Base-by-base conservation (phyloP, 2,888 invertebrate genomes). In the Pomacea canaliculata region DNA sequence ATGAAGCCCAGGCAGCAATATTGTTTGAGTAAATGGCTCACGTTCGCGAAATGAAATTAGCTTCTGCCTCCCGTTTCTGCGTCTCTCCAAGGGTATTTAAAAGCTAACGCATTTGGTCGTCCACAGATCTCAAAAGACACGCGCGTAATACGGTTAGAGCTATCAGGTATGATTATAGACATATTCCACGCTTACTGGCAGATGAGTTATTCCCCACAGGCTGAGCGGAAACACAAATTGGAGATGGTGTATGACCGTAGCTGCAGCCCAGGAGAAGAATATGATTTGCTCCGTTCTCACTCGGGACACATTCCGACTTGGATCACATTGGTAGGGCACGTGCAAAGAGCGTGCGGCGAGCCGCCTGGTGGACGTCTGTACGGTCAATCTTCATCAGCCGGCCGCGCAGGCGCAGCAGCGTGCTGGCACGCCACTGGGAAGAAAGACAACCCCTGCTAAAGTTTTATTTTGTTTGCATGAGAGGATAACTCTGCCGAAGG, bases 11-110 rank as follows among this genome's bases (percentile, higher is more conserved):
- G 70, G 76, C 75, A 71, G 77, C 80, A 80, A 80, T 80, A 80
- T 80, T 80, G 80, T 76, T 78, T 76, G 71, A 77, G 76, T 78
- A 77, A 79, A 80, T 77, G 77, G 73, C 77, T 76, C 73, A 79
- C 78, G 79, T 71, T 74, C 65, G 63, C 63, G 73, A 72, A 79
- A 80, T 78, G 73, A 63, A 77, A 79, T 79, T 80, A 76, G 65
- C 72, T 59, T 71, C 72, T 27, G n/a, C 37, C 62, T 23, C 46
- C 65, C 27, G 12, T 37, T 27, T 60, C 74, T 70, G 70, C 48
- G 3, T 46, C 59, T 73, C 67, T 68, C 73, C 16, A n/a, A 46
- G 56, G 65, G 27, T 66, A 18, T 63, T 18, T 19, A 46, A 60
- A 71, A 60, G 48, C 71, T 71, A 71, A 71, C 71, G 48, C 48